These are phyloP conservation scores for Drosophila suboccidentalis DNA, from an alignment of 2,888 invertebrate genomes.

Conservation along the genomic window DNA sequence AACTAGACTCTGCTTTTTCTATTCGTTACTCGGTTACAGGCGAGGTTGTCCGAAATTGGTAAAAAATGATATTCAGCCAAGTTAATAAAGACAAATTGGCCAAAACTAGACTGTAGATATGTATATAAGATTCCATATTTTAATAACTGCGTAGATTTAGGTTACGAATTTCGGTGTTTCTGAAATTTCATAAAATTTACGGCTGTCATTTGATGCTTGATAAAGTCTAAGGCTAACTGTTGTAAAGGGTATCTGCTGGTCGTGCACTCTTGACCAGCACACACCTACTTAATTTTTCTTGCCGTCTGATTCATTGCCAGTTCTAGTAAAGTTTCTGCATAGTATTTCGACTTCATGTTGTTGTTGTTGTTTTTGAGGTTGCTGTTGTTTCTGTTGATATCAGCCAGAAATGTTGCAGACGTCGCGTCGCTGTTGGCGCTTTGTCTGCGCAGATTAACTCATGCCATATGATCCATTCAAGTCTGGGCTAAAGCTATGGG, in stretches of 20 bases:
- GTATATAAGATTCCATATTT: neutral
- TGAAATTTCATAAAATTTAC: too few relatives aligned
- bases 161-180: too few relatives aligned
- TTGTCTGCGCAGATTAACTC: conserved; percentile 74
- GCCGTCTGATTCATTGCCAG: conserved; percentile 72
- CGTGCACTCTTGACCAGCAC: neutral
- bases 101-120: neutral
- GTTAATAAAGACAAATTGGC: neutral
- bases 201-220: neutral
- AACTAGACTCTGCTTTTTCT: conserved; percentile 11
- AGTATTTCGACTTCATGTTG: conserved; percentile 48
- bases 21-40: too few relatives aligned
- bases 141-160: neutral
- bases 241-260: conserved; percentile 18
- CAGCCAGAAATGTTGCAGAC: conserved; percentile 68
- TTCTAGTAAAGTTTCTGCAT: conserved; percentile 68
- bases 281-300: conserved; percentile 34
- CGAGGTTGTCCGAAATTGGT: neutral
- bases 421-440: conserved; percentile 68
- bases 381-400: conserved; percentile 51
- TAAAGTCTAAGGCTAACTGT: neutral
- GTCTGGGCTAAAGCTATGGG: conserved; percentile 33
- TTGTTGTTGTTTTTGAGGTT: conserved; percentile 41
- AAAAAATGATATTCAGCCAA: neutral
- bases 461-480: conserved; percentile 68